Conservation (phyloP, 64 coral and sea anemone genomes). For the Actinia tenebrosa region DNA sequence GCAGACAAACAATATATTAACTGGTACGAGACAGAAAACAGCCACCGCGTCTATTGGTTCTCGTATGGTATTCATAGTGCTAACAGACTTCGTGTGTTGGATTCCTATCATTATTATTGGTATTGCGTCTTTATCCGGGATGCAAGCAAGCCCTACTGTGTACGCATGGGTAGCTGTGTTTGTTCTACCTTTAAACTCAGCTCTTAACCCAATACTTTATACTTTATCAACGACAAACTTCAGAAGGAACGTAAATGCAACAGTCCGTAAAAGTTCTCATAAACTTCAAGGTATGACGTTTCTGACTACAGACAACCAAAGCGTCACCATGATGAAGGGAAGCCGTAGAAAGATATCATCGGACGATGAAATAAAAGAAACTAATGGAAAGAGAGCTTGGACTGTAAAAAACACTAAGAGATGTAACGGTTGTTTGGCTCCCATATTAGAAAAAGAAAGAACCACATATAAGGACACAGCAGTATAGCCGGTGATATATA, state of each 20-base stretch:
- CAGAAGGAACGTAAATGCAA: constrained; percentile 51
- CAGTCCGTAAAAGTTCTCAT: neutral
- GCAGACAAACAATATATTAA: constrained; percentile 39
- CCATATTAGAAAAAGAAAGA: neutral
- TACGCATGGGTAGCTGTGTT: constrained; percentile 90
- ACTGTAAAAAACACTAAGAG: neutral
- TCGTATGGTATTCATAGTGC: constrained; percentile 85
- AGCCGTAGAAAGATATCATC: neutral
- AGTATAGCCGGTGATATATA: neutral
- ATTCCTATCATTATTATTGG: constrained; percentile 89
- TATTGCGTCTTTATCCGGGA: constrained; percentile 68
- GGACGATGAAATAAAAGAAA: neutral
- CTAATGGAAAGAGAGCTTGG: neutral
- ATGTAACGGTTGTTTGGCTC: neutral
- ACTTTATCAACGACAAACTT: constrained; percentile 89
- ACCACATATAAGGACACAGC: neutral
- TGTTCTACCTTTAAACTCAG: constrained; percentile 81
- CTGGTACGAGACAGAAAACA: constrained; percentile 2
- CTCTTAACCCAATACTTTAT: constrained; percentile 82
- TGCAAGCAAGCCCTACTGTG: constrained; percentile 61
- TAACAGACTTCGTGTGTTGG: constrained; percentile 88
- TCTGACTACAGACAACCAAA: constrained; percentile 10
- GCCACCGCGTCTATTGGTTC: constrained; percentile 62
- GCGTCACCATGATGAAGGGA: neutral
- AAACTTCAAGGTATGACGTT: constrained; percentile 12